Evolutionary conservation across 2,113 vertebrate genomes (phyloP), one percentile per base, ranked within the genome.

Genomic region (Limnothrissa miodon): DNA sequence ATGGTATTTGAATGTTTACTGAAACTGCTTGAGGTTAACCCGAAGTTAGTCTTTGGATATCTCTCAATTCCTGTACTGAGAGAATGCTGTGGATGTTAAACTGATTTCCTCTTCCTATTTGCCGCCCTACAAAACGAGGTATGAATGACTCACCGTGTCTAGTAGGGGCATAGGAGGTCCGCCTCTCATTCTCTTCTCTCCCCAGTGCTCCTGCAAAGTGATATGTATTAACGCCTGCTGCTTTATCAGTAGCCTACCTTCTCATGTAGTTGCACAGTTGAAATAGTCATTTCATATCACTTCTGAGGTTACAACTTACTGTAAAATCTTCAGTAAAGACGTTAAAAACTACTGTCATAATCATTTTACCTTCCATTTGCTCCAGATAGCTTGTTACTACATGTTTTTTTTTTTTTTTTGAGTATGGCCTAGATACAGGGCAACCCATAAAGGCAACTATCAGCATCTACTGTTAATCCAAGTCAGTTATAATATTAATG

Each of bases 71-170:
- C 66, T 74, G 66, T 21, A 33, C 29, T 36, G 33, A 74, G 62
- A 70, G 29, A 15, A 23, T 21, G 23, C 53, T 15, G 29, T 74
- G 66, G 29, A 74, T 11, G 66, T 36, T 39, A 11, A 74, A 74
- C 66, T 74, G 66, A 74, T 74, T 74, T 74, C 66, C 66, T 74
- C 66, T 74, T 74, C 33, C 13, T 29, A 36, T 33, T 74, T 33
- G 66, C 33, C 15, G 66, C 66, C 13, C 29, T 36, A 33, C 29
- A 74, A 74, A 29, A 74, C 11, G 25, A 33, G 66, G 25, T 36
- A 10, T 39, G 15, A 56, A 56, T 74, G 13, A 74, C 9, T 33
- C 66, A 74, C 62, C 62, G 36, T 2, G 66, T 11, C 33, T 8
- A 62, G 33, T 17, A 23, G 21, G 19, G 13, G 29, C 66, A 74